Base-by-base conservation (phyloP, 2,797 vertebrate species). In the Lateolabrax maculatus region DNA sequence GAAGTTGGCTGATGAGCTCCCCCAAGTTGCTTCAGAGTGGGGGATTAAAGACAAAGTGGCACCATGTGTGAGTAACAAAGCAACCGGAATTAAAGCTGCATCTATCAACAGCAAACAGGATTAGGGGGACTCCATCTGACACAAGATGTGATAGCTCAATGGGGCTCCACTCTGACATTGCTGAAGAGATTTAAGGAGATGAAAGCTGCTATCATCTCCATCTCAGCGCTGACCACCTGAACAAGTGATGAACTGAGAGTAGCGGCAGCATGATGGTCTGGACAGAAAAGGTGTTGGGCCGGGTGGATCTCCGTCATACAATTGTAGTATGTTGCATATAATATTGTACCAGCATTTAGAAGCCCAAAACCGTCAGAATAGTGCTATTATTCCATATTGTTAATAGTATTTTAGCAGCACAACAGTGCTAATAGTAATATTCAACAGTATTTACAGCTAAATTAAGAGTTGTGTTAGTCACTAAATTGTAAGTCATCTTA, bases 1-100 rank as follows among this genome's bases (percentile, higher is more conserved):
- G 8, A 55, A 19, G 31, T 10, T 5, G 6, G 16, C 8, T 31
- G 16, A 31, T 55, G 16, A 55, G 16, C 34, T 57, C 29, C 55
- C 19, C 10, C 19, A 57, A n/a, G 55, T 36, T 34, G 55, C 34
- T 36, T 56, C 31, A 57, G 55, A 21, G 55, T 57, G 31, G 34
- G 10, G 55, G 53, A 57, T 57, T 57, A 57, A 34, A 57, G 55
- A 57, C 55, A 36, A 60, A 37, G 57, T 39, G 57, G 57, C 57
- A 15, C 36, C 37, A 61, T 27, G n/a, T 61, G n/a, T 39, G 37
- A 61, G 58, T 18, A 41, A 27, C 39, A 43, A 62, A 62, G 36
- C 56, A 58, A 9, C 21, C 8, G 23, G 58, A 23, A 27, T 62
- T 27, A 43, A 43, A 62, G 39, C 39, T 25, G 39, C 23, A 23